A percentile compares a stretch with the other conserved stretches of the same genome.
Evolutionary conservation across 2,888 invertebrate species (phyloP).

Genomic region (Didymodactylos carnosus): DNA sequence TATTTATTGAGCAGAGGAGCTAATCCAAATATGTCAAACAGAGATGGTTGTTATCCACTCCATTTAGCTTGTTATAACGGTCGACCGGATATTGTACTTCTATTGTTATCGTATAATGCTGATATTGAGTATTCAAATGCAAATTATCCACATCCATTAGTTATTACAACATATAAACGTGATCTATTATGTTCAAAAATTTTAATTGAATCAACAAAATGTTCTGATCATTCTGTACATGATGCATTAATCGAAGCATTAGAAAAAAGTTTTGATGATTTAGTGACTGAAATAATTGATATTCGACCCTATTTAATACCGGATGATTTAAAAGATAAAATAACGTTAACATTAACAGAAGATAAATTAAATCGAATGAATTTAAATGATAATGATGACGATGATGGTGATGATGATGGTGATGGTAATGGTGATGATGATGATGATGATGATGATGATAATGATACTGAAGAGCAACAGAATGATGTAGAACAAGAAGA

Average conservation of each 20-base stretch:
- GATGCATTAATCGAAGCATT: not conserved
- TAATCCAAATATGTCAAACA: not conserved
- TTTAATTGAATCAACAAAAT: not conserved
- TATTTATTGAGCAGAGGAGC: not conserved
- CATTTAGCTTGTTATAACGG: not conserved
- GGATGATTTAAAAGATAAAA: not conserved
- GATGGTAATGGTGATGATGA: too few relatives aligned
- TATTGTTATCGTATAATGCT: not conserved
- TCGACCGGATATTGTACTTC: not conserved
- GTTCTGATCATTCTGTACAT: not conserved
- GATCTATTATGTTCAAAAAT: not conserved
- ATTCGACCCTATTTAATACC: not conserved
- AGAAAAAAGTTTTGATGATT: not conserved
- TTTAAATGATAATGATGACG: too few relatives aligned
- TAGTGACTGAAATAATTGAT: not conserved
- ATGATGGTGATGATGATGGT: too few relatives aligned
- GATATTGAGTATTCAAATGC: not conserved
- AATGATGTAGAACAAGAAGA: too few relatives aligned
- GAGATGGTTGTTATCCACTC: not conserved
- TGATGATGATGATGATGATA: too few relatives aligned
- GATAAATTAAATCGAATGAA: too few relatives aligned
- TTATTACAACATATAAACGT: not conserved
- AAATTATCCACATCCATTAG: not conserved
- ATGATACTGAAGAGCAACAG: too few relatives aligned
- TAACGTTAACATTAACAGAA: not conserved